These are phyloP conservation scores for Darevskia nairensis DNA, from an alignment of 2,797 vertebrate genomes.

Conservation along the genomic window DNA sequence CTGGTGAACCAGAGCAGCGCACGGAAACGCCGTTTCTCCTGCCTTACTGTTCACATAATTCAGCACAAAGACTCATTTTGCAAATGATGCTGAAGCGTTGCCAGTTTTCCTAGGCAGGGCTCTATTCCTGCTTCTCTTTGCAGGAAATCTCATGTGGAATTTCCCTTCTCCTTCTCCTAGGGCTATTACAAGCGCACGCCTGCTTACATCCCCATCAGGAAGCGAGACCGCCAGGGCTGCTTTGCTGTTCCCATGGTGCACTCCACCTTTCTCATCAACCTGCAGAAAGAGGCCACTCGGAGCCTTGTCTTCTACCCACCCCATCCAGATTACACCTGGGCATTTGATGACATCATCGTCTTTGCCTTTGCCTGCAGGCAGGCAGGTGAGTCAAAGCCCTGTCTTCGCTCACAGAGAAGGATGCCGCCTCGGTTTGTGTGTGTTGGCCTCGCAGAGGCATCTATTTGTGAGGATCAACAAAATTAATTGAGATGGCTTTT, in stretches of 20 bases:
- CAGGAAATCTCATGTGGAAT: background rate
- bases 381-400: constrained; percentile 79
- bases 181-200: constrained; percentile 93
- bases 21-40: no score
- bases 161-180: constrained; percentile 65
- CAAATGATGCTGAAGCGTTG: background rate
- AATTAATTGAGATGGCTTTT: background rate
- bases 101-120: background rate
- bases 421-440: background rate
- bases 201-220: constrained; percentile 91
- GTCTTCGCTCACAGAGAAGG: background rate
- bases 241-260: constrained; percentile 96
- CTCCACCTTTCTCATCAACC: constrained; percentile 92
- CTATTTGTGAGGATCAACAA: background rate
- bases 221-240: constrained; percentile 86
- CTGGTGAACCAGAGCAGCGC: no score
- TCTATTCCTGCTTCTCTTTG: background rate
- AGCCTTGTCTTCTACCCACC: constrained; percentile 89
- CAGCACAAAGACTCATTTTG: background rate
- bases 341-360: constrained; percentile 95
- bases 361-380: constrained; percentile 92
- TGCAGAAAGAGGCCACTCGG: constrained; percentile 86
- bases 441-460: background rate
- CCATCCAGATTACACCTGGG: constrained; percentile 89
- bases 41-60: no score